Evolutionary conservation across 1,140 invertebrate genomes (phyloP).

Genomic region (Chrysomallon squamiferum): DNA sequence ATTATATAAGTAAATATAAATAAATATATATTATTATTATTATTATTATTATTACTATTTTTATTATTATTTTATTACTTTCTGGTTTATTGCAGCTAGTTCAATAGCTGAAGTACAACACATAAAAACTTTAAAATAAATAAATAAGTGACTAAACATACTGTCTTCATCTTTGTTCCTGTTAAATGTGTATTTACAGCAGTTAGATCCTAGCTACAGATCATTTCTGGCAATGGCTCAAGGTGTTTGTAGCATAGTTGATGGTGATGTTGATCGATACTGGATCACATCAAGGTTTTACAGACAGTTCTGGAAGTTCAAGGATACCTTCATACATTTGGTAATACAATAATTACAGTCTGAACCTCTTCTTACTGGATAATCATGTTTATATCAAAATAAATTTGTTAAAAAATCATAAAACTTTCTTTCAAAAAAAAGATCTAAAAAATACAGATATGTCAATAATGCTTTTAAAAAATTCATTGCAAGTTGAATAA

Average conservation of each 20-base stretch:
- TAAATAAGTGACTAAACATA: too few relatives aligned
- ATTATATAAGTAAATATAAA: too few relatives aligned
- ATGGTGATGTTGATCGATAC: constrained; percentile 77
- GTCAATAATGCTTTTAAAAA: too few relatives aligned
- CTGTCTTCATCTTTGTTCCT: too few relatives aligned
- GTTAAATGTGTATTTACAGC: too few relatives aligned
- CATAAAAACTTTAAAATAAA: too few relatives aligned
- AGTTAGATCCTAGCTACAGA: constrained; percentile 16
- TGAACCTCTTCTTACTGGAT: neutral
- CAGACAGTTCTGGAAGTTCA: constrained; percentile 62
- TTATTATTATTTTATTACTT: too few relatives aligned
- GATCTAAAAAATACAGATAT: neutral
- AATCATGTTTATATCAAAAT: neutral
- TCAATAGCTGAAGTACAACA: too few relatives aligned
- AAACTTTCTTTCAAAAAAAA: neutral
- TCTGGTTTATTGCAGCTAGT: too few relatives aligned
- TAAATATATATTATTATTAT: too few relatives aligned
- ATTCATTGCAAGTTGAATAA: too few relatives aligned
- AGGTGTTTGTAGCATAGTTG: constrained; percentile 73
- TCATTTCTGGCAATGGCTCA: constrained; percentile 70
- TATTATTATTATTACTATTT: too few relatives aligned
- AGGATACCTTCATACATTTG: constrained; percentile 13
- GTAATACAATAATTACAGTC: neutral
- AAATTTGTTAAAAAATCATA: neutral
- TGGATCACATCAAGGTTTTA: constrained; percentile 80